Conservation (phyloP, 2,797 vertebrate species). For the Leucoraja ocellata region DNA sequence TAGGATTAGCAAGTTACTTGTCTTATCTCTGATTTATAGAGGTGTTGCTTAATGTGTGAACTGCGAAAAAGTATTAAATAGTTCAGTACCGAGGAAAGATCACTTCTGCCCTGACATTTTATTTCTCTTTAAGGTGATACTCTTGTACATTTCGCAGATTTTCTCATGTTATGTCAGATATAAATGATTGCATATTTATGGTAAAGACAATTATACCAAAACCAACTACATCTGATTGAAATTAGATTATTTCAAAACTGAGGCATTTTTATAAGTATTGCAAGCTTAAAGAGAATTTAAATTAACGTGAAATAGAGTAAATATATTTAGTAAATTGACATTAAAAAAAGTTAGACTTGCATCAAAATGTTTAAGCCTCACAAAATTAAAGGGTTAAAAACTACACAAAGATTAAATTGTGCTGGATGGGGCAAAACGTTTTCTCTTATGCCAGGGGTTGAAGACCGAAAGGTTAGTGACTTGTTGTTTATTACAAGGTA, state of each 20-base stretch:
- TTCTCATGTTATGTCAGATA: neutral
- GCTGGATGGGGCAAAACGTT: neutral
- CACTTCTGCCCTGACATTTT: neutral
- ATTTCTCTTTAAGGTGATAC: neutral
- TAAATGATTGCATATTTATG: neutral
- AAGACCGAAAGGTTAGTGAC: slow-evolving; percentile 29
- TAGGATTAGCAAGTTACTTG: neutral
- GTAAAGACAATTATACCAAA: neutral
- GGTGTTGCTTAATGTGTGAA: neutral
- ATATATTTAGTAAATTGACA: neutral
- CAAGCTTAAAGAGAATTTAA: neutral
- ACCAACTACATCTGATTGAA: neutral
- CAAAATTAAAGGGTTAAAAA: slow-evolving; percentile 11
- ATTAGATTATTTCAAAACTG: neutral
- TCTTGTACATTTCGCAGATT: neutral
- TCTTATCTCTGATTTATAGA: neutral
- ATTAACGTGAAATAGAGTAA: neutral
- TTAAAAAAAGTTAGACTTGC: neutral
- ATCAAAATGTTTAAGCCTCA: neutral
- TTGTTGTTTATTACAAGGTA: slow-evolving; percentile 36
- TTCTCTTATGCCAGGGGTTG: neutral
- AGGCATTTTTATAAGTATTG: neutral
- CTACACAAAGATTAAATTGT: neutral
- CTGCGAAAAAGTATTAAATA: neutral
- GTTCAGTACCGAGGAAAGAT: neutral